Conservation (phyloP, 2,888 invertebrate genomes). For the Tachina grossa region DNA sequence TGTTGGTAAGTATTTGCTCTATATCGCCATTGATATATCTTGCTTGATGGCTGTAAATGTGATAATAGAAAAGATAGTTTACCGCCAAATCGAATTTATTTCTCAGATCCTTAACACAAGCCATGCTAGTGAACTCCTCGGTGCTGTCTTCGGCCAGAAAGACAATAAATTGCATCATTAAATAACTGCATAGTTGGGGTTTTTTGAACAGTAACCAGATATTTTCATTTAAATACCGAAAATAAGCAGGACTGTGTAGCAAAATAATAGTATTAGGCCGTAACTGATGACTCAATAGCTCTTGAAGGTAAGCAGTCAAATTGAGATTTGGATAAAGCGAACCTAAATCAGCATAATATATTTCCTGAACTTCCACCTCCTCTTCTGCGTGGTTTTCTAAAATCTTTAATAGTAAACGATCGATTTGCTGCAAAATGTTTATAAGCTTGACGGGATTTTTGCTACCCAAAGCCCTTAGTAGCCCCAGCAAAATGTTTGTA, state of each 20-base stretch:
- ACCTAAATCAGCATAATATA: neutral
- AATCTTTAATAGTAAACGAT: neutral
- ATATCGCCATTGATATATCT: neutral
- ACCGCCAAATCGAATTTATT: conserved; percentile 77
- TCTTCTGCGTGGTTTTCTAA: neutral
- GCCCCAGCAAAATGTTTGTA: neutral
- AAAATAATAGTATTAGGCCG: neutral
- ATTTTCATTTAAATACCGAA: conserved; percentile 14
- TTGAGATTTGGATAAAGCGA: conserved; percentile 31
- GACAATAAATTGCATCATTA: conserved; percentile 77
- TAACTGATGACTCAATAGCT: conserved; percentile 5
- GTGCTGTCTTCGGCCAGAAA: conserved; percentile 72
- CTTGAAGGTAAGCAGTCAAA: neutral
- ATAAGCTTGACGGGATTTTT: neutral
- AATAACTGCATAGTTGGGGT: conserved; percentile 74
- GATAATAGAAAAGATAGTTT: conserved; percentile 74
- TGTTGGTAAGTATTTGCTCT: neutral
- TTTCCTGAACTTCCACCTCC: neutral
- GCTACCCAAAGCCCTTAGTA: neutral
- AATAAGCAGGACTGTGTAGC: conserved; percentile 37
- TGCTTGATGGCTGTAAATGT: neutral
- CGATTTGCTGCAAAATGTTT: neutral
- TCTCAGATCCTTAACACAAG: conserved; percentile 76
- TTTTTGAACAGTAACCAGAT: neutral
- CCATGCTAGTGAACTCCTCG: conserved; percentile 57